Percentiles rank a stretch among this genome's conserved stretches.
These are phyloP conservation scores for Hoplodrina ambigua DNA, from an alignment of 2,888 invertebrate genomes.

Conservation along the genomic window DNA sequence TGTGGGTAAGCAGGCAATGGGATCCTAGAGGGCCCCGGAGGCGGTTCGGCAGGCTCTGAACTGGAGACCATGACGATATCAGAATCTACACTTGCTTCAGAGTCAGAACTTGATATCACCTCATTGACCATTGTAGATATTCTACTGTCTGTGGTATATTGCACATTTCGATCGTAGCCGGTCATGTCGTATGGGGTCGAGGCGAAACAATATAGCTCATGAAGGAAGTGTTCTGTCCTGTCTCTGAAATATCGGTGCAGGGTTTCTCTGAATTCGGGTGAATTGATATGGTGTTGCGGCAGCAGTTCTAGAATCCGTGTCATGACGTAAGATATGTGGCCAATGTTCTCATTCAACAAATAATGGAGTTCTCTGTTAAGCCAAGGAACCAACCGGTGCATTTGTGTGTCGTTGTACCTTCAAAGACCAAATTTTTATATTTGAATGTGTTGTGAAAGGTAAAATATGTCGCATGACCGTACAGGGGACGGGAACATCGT, in stretches of 20 bases:
- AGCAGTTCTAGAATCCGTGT: constrained; percentile 93
- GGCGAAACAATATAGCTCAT: constrained; percentile 96
- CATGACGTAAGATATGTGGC: constrained; percentile 92
- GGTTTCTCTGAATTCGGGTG: constrained; percentile 93
- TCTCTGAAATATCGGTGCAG: constrained; percentile 93
- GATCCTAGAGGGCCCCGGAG: constrained; percentile 62
- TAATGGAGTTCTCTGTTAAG: constrained; percentile 96
- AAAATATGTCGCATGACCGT: not conserved
- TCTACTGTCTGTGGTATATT: constrained; percentile 91
- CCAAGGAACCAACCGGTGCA: constrained; percentile 96
- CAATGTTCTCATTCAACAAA: constrained; percentile 92
- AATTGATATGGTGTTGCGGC: constrained; percentile 92
- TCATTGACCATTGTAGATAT: constrained; percentile 90
- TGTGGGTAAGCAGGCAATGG: constrained; percentile 76
- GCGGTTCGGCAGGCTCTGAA: constrained; percentile 60
- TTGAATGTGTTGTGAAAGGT: constrained; percentile 10
- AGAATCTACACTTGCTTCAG: constrained; percentile 65
- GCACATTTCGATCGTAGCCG: constrained; percentile 94
- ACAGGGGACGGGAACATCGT: not conserved
- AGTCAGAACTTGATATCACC: constrained; percentile 81
- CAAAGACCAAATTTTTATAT: constrained; percentile 30
- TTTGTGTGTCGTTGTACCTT: constrained; percentile 94
- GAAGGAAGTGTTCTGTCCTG: constrained; percentile 96
- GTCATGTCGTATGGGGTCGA: constrained; percentile 96
- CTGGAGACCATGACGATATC: constrained; percentile 68